Conservation (phyloP, 2,797 vertebrate species). For the Gorsachius magnificus region DNA sequence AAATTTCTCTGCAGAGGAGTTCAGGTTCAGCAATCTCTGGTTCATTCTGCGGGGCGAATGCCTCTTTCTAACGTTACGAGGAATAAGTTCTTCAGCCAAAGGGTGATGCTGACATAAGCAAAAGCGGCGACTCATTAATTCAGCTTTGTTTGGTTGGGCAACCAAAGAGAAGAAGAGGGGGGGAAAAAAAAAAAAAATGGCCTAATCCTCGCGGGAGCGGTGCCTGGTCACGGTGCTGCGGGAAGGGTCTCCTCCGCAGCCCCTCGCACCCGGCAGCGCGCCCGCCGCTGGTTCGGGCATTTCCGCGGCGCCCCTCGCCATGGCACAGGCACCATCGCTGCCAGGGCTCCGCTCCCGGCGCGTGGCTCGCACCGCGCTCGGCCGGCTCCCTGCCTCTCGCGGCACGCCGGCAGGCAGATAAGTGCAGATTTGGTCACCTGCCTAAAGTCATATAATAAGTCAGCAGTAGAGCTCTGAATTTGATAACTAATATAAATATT, state of each 20-base stretch:
- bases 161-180: not conserved
- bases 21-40: not conserved
- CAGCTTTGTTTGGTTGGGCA: not conserved
- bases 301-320: not conserved
- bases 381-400: not conserved
- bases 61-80: not conserved
- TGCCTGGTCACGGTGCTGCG: not conserved
- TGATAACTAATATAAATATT: not conserved
- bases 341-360: not conserved
- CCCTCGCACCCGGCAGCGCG: fast-evolving
- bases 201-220: not conserved
- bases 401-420: not conserved
- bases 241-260: not conserved
- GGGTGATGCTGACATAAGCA: not conserved
- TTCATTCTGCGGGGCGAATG: not conserved
- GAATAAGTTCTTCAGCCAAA: not conserved
- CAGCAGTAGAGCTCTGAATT: not conserved
- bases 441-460: not conserved
- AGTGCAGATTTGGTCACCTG: not conserved
- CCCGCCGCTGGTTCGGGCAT: fast-evolving
- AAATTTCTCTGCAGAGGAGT: not conserved
- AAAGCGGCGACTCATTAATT: not conserved
- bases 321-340: not conserved
- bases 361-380: not conserved
- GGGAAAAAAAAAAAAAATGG: not conserved